Base-by-base conservation (phyloP, 2,888 invertebrate genomes). In the Mesoligia furuncula region DNA sequence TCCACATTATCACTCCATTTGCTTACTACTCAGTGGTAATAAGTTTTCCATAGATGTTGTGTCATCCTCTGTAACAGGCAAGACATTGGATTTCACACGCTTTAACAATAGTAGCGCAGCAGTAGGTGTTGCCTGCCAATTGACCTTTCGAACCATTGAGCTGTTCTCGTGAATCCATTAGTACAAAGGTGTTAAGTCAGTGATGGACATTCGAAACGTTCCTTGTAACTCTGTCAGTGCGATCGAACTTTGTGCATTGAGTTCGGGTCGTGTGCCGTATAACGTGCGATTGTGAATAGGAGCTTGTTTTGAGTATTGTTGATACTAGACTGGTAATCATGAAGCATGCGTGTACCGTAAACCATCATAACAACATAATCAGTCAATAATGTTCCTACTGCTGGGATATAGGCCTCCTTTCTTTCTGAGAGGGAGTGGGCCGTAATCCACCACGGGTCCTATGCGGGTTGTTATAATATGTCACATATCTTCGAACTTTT, bases 11-110 rank as follows among this genome's bases (percentile, higher is more conserved):
- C 3, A 68, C 36, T 84, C 42, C 66, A 61, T 77, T 72, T n/a
- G 0, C 5, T 72, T 2, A 42, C 2, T 61, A 51, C 59, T 83
- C 81, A 9, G 24, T 42, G 67, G 5, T 51, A 59, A 48, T 15
- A 45, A 59, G 24, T 61, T 70, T 83, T 81, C 39, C 57, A 78
- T 73, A 75, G 36, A 73, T 82, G 70, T 27, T 62, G 39, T 71
- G 72, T 77, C 84, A 81, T 81, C n/a, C n/a, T 72, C 42, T 69
- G 61, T 69, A 81, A 73, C 77, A 69, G 74, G 77, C 81, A 74
- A 84, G 81, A 68, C 71, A 80, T 76, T 67, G 27, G 51, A 67
- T 51, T 79, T 79, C 59, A 64, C 77, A 66, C 65, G 70, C 54
- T 68, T 57, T 75, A 66, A 81, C 73, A 75, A 70, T 78, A 73